Evolutionary conservation across 2,888 invertebrate species (phyloP).

Genomic region (Pseudococcus jackbeardsleyi): DNA sequence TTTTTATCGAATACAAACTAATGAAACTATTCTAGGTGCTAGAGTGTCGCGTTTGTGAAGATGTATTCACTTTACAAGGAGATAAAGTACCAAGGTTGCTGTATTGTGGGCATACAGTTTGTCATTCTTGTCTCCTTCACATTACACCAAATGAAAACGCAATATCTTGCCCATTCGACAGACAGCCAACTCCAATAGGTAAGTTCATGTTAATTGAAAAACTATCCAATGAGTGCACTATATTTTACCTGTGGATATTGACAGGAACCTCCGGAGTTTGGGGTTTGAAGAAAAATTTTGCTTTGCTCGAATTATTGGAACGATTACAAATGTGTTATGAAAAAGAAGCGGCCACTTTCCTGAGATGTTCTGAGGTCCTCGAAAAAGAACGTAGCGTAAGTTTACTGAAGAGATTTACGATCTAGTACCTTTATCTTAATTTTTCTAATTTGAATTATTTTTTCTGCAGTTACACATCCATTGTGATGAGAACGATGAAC

Average conservation of each 20-base stretch:
- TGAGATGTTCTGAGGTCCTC: conserved; percentile 67
- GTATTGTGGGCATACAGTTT: conserved; percentile 74
- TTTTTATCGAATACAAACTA: background rate
- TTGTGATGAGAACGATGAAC: conserved; percentile 74
- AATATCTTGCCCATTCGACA: conserved; percentile 74
- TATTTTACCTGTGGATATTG: background rate
- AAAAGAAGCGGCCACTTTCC: conserved; percentile 68
- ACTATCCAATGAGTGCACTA: background rate
- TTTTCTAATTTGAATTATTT: background rate
- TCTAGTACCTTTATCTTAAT: background rate
- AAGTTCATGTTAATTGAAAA: background rate
- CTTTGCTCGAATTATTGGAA: conserved; percentile 74
- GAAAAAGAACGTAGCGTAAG: conserved; percentile 70
- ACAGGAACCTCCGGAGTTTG: conserved; percentile 71
- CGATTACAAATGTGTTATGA: conserved; percentile 71
- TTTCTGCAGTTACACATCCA: conserved; percentile 70
- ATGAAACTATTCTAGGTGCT: conserved; percentile 69
- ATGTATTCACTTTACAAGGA: conserved; percentile 74
- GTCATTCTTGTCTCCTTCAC: conserved; percentile 73
- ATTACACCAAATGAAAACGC: conserved; percentile 71
- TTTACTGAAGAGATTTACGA: background rate
- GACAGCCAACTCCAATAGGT: conserved; percentile 73
- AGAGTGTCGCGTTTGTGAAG: conserved; percentile 75
- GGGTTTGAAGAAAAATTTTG: conserved; percentile 75
- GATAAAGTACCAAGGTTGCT: conserved; percentile 73